Evolutionary conservation across 2,113 vertebrate species (phyloP), one percentile per base, ranked within the genome.

Genomic region (Odocoileus virginianus): DNA sequence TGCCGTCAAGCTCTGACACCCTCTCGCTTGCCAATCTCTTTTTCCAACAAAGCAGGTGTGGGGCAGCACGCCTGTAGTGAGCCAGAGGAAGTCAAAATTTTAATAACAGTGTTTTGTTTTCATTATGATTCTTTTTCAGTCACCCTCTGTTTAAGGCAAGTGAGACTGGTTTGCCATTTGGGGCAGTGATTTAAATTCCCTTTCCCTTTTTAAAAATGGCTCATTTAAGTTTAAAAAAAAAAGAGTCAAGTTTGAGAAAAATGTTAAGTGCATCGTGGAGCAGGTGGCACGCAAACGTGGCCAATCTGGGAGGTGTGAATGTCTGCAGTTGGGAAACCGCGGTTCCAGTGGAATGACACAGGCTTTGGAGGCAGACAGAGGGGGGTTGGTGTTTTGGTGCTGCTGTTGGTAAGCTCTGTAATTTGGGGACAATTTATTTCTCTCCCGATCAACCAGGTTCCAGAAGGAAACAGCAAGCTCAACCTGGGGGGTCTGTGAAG

Each of bases 191-290:
- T 98, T 97, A 96, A 91, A 97, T 94, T 92, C 87, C 40, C 83
- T 58, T 82, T 92, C 74, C 78, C 19, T 85, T 64, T 90, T 74
- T 84, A 64, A 33, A 88, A 76, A 95, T 67, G 88, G 82, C 82
- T 95, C 88, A 95, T 97, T 89, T 98, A 89, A 97, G 97, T 96
- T 8, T 21, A 21, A 79, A 94, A 93, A 94, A 94, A 61, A 96
- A 45, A 4, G 50, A 92, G 74, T 57, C 5, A 15, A 81, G 81
- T 89, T 94, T 83, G 94, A 94, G 92, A 83, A 84, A 96, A 93
- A 60, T 81, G 95, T 84, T 82, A 81, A 90, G 82, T 57, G 2
- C 7, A 1, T 16, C 3, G 25, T 0, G 0, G 76, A 95, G 61
- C 97, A 94, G 97, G 96, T 90, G 96, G 95, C 36, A 0, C 1